Evolutionary conservation across 2,113 vertebrate species (phyloP).

Genomic region (rat (Rattus norvegicus)): DNA sequence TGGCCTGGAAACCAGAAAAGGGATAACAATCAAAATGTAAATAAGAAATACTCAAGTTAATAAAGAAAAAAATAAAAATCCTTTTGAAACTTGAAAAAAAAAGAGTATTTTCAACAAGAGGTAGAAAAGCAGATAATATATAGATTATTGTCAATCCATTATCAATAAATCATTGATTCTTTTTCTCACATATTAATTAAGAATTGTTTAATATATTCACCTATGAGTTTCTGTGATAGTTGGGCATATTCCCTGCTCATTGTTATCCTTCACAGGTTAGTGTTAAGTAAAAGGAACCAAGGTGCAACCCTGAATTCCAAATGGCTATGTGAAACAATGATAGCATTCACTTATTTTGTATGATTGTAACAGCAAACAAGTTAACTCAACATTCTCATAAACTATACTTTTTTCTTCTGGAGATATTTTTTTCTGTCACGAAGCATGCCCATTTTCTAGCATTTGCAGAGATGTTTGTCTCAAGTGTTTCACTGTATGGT

Average conservation of each 20-base stretch:
- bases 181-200: conserved; percentile 3
- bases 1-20: no score
- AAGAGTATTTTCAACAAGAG: not conserved
- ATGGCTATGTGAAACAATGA: not conserved
- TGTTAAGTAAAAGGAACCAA: not conserved
- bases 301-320: not conserved
- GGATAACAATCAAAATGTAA: no score
- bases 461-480: not conserved
- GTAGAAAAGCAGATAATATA: not conserved
- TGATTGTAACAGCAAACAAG: not conserved
- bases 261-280: not conserved
- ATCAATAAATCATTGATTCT: not conserved
- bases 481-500: not conserved
- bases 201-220: not conserved
- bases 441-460: not conserved
- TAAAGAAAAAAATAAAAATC: no score
- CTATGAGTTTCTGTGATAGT: not conserved
- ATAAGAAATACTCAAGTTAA: no score
- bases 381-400: not conserved
- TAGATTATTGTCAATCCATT: not conserved
- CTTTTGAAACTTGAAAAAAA: no score
- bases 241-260: not conserved
- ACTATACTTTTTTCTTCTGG: not conserved
- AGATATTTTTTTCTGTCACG: not conserved
- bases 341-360: not conserved